Evolutionary conservation across 2,888 invertebrate genomes (phyloP).

Genomic region (Noctuana brunneofusca): DNA sequence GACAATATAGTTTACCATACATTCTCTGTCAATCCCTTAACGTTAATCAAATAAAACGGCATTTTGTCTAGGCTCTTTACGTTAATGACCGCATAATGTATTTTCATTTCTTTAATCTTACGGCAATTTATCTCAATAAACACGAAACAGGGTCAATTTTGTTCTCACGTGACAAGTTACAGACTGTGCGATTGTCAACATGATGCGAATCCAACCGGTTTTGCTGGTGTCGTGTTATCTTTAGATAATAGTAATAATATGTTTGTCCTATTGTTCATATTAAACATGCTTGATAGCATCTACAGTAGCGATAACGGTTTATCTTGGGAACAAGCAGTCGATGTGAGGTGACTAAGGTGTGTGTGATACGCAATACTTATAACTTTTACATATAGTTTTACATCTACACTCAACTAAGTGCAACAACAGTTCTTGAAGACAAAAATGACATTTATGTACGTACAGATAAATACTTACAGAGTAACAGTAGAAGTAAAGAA

Average conservation of each 20-base stretch:
- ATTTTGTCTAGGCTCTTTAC: no score
- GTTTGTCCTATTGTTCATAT: constrained; percentile 22
- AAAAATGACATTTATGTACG: no score
- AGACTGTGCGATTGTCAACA: neutral
- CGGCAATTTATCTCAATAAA: constrained; percentile 5
- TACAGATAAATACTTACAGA: no score
- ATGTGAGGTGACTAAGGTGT: neutral
- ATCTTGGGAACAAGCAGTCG: constrained; percentile 17
- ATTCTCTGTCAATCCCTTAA: no score
- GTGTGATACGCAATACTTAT: no score
- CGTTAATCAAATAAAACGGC: no score
- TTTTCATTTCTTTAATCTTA: neutral
- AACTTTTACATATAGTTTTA: no score
- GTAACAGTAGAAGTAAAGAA: no score
- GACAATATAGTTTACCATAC: no score
- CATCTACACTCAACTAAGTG: no score
- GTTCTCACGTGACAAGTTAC: constrained; percentile 13
- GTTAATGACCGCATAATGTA: no score
- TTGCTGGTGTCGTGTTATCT: constrained; percentile 15
- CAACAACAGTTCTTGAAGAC: no score
- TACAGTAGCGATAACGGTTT: constrained; percentile 14
- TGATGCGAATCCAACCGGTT: constrained; percentile 8
- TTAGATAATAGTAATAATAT: constrained; percentile 5
- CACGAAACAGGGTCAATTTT: constrained; percentile 14
- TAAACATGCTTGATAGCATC: constrained; percentile 14